Evolutionary conservation across 2,113 vertebrate species (phyloP).

Genomic region (Urocolius indicus): DNA sequence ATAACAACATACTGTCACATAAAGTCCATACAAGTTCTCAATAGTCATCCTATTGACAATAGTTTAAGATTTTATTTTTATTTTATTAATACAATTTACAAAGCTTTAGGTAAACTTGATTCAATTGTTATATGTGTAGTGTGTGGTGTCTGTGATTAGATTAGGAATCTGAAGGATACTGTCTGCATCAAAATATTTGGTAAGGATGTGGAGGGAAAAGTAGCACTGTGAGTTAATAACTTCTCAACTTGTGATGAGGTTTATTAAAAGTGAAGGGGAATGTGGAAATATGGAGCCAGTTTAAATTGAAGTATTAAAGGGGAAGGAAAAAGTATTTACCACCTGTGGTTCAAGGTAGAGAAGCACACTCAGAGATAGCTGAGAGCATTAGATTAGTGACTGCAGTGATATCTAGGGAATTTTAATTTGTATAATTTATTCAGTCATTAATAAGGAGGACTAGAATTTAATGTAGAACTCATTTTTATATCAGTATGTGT

Average conservation of each 20-base stretch:
- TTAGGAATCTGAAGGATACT: neutral
- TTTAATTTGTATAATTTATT: constrained; percentile 71
- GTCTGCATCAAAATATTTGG: neutral
- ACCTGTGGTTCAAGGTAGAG: constrained; percentile 43
- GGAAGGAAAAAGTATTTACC: constrained; percentile 39
- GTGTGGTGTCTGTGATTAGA: neutral
- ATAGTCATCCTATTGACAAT: neutral
- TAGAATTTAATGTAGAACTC: constrained; percentile 34
- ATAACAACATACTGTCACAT: neutral
- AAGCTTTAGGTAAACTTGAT: neutral
- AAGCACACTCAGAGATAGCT: constrained; percentile 44
- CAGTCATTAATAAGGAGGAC: constrained; percentile 51
- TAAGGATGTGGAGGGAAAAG: neutral
- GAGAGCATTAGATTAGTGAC: constrained; percentile 62
- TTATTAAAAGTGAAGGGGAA: constrained; percentile 11
- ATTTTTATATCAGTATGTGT: constrained; percentile 60
- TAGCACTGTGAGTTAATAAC: neutral
- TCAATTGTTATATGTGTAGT: neutral
- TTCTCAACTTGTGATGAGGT: neutral
- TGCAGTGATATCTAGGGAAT: constrained; percentile 50
- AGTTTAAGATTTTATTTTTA: neutral
- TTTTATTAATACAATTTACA: neutral
- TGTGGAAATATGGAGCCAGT: constrained; percentile 16
- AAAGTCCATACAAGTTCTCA: neutral
- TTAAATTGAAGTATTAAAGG: constrained; percentile 42